Conservation (phyloP, 2,888 invertebrate species). For the Toxonevra muliebris region DNA sequence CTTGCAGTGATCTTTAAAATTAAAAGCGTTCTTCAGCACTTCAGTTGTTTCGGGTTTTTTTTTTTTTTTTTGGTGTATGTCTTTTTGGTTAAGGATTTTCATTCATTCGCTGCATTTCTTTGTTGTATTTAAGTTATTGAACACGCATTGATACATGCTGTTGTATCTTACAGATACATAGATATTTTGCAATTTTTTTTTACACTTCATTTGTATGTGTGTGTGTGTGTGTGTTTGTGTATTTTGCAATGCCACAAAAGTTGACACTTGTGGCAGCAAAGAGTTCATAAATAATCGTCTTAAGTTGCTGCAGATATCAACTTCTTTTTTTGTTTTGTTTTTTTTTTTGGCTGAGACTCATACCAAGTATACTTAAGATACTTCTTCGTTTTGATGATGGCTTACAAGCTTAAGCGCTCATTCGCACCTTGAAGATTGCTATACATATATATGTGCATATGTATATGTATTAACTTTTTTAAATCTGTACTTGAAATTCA, state of each 20-base stretch:
- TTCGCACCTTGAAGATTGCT: conserved; percentile 28
- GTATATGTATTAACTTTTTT: neutral
- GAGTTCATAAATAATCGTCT: conserved; percentile 47
- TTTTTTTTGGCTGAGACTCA: neutral
- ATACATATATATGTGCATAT: no score
- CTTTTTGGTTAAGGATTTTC: conserved; percentile 34
- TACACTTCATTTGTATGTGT: conserved; percentile 7
- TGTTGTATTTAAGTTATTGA: conserved; percentile 53
- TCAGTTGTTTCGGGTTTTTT: conserved; percentile 6
- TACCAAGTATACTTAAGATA: neutral
- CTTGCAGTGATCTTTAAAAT: conserved; percentile 27
- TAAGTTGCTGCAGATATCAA: conserved; percentile 29
- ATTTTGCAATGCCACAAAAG: conserved; percentile 21
- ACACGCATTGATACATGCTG: conserved; percentile 62
- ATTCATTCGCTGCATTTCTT: conserved; percentile 41
- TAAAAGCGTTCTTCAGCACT: conserved; percentile 10
- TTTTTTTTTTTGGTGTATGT: conserved; percentile 13
- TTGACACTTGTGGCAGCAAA: conserved; percentile 42
- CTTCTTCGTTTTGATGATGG: neutral
- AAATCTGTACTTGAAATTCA: neutral
- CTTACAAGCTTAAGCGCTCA: conserved; percentile 32
- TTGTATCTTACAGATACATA: conserved; percentile 12
- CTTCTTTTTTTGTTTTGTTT: neutral
- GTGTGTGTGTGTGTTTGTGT: conserved; percentile 3
- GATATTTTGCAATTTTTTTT: conserved; percentile 2